These are phyloP conservation scores for Serranus cabrilla DNA, from an alignment of 2,797 vertebrate species.

Conservation along the genomic window DNA sequence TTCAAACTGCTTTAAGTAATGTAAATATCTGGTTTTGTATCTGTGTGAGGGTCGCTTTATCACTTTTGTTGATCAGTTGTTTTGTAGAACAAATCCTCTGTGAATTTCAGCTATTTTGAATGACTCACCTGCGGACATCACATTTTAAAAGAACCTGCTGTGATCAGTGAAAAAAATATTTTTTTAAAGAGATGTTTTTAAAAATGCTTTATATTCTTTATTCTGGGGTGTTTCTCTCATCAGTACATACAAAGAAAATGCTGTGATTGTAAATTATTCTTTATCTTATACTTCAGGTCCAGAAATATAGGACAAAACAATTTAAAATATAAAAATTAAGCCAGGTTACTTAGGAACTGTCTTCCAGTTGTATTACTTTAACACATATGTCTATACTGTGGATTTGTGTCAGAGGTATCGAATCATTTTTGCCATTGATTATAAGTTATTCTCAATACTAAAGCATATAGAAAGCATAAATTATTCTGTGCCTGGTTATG, in stretches of 20 bases:
- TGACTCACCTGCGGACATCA: slow-evolving; percentile 23
- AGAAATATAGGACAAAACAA: too few relatives aligned
- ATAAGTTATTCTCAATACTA: slow-evolving; percentile 53
- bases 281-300: too few relatives aligned
- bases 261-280: slow-evolving; percentile 65
- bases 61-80: slow-evolving; percentile 6
- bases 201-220: slow-evolving; percentile 24
- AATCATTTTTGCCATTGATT: slow-evolving; percentile 35
- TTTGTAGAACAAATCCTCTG: slow-evolving; percentile 3
- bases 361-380: too few relatives aligned
- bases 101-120: slow-evolving; percentile 31
- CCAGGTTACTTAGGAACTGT: too few relatives aligned
- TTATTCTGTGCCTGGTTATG: slow-evolving; percentile 17
- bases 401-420: too few relatives aligned
- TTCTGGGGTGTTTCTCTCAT: slow-evolving; percentile 14
- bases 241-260: slow-evolving; percentile 47
- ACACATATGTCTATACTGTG: too few relatives aligned
- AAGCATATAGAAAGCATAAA: slow-evolving; percentile 40
- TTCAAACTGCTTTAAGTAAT: slow-evolving; percentile 35
- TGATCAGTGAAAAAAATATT: slow-evolving; percentile 42
- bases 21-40: slow-evolving; percentile 32
- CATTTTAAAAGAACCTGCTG: slow-evolving; percentile 42
- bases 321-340: too few relatives aligned
- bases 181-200: slow-evolving; percentile 51
- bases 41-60: neutral